Evolutionary conservation across 2,113 vertebrate genomes (phyloP).

Genomic region (Ochotona curzoniae): DNA sequence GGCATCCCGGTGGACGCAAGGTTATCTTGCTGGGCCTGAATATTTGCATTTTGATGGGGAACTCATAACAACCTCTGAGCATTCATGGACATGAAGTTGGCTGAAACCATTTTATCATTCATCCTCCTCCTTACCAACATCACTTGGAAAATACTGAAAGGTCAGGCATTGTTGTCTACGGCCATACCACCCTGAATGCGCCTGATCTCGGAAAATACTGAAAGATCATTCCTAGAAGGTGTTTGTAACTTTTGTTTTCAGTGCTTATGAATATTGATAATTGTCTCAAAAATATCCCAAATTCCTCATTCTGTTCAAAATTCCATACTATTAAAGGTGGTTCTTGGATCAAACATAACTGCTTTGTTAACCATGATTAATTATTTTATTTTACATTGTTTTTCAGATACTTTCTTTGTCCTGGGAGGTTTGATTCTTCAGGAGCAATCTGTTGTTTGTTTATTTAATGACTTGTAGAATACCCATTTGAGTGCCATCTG

Average conservation of each 20-base stretch:
- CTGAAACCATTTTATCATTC: not conserved
- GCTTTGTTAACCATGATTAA: constrained; percentile 60
- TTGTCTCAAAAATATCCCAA: not conserved
- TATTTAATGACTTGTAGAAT: constrained; percentile 72
- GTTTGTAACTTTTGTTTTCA: constrained; percentile 34
- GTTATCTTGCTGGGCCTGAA: too few species aligned
- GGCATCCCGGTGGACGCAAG: too few species aligned
- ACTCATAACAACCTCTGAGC: not conserved
- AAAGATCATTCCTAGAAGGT: not conserved
- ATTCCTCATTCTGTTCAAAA: constrained; percentile 36
- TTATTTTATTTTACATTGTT: constrained; percentile 67
- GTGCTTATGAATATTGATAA: not conserved
- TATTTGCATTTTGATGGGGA: constrained; percentile 5
- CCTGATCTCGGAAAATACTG: too few species aligned
- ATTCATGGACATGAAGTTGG: not conserved
- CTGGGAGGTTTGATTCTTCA: constrained; percentile 66
- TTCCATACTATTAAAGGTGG: not conserved
- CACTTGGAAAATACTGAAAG: not conserved
- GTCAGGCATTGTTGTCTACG: too few species aligned
- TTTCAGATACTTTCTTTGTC: constrained; percentile 60
- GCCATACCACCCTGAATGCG: too few species aligned
- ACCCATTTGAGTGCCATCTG: constrained; percentile 70
- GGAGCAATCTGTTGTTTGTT: constrained; percentile 72
- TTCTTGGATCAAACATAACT: not conserved
- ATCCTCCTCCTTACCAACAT: not conserved